Conservation (phyloP, 2,888 invertebrate species). For the Gymnoscelis rufifasciata region DNA sequence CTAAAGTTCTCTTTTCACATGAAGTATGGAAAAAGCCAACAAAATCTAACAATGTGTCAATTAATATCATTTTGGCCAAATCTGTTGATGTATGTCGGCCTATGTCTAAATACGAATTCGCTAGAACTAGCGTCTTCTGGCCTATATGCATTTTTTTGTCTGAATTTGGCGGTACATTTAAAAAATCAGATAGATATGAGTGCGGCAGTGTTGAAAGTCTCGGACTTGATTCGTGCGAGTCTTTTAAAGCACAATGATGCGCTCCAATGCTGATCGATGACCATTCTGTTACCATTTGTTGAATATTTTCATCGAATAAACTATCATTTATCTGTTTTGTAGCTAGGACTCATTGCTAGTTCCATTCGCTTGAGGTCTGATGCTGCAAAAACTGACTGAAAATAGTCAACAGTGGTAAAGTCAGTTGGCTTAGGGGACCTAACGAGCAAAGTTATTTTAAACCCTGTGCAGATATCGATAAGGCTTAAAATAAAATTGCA, state of each 20-base stretch:
- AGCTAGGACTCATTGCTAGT: slow-evolving; percentile 11
- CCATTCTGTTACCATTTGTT: slow-evolving; percentile 15
- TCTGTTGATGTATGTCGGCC: too few relatives aligned
- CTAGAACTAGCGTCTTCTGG: neutral
- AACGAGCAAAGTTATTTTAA: slow-evolving; percentile 20
- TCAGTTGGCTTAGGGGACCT: slow-evolving; percentile 20
- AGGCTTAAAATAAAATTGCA: slow-evolving; percentile 23
- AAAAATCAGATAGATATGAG: slow-evolving; percentile 4
- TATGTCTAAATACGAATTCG: too few relatives aligned
- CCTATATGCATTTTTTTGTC: neutral
- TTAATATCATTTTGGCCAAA: too few relatives aligned
- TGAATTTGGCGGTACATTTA: neutral
- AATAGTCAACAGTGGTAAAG: slow-evolving; percentile 20
- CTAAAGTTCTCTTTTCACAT: too few relatives aligned
- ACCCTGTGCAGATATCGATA: slow-evolving; percentile 12
- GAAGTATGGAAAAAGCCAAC: too few relatives aligned
- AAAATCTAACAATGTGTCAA: too few relatives aligned
- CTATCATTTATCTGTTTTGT: slow-evolving; percentile 7
- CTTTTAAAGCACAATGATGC: slow-evolving; percentile 13
- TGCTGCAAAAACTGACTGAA: slow-evolving; percentile 14
- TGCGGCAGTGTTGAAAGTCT: slow-evolving; percentile 1
- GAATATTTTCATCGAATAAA: slow-evolving; percentile 13
- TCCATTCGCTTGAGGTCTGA: slow-evolving; percentile 9
- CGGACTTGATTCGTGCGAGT: slow-evolving; percentile 15
- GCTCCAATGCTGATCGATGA: slow-evolving; percentile 17